Evolutionary conservation across 2,113 vertebrate genomes (phyloP).

Genomic region (Cercopithecus mona): DNA sequence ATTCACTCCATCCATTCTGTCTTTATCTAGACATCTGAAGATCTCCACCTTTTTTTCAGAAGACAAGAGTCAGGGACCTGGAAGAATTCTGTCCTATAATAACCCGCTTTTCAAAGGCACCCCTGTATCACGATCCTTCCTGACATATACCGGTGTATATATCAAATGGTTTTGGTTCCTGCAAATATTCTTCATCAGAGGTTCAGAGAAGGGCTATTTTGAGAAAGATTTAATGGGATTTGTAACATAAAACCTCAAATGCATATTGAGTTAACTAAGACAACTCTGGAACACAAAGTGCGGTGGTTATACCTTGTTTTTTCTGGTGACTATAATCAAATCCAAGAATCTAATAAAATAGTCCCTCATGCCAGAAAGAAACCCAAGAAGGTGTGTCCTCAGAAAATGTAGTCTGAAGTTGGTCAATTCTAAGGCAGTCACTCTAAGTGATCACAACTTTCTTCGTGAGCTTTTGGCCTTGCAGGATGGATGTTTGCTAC

Average conservation of each 20-base stretch:
- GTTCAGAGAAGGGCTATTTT: neutral
- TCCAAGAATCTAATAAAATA: conserved; percentile 29
- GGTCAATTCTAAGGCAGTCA: neutral
- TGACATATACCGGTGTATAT: neutral
- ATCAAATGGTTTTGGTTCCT: conserved; percentile 4
- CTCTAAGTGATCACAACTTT: neutral
- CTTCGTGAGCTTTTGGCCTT: neutral
- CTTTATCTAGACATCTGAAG: neutral
- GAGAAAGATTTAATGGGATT: conserved; percentile 35
- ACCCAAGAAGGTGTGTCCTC: neutral
- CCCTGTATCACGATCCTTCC: neutral
- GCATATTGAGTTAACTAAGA: neutral
- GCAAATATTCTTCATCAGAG: neutral
- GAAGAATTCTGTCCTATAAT: neutral
- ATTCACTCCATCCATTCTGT: neutral
- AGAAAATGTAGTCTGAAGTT: neutral
- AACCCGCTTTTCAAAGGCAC: neutral
- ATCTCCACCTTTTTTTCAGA: neutral
- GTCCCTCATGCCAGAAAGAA: neutral
- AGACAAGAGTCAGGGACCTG: neutral
- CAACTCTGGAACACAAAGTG: conserved; percentile 28
- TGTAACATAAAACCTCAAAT: conserved; percentile 54
- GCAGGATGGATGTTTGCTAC: neutral
- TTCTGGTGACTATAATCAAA: neutral
- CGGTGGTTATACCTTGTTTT: neutral